Base-by-base conservation (phyloP, 35 echinoderm and acorn worm genomes). In the Holothuria glaberrima region DNA sequence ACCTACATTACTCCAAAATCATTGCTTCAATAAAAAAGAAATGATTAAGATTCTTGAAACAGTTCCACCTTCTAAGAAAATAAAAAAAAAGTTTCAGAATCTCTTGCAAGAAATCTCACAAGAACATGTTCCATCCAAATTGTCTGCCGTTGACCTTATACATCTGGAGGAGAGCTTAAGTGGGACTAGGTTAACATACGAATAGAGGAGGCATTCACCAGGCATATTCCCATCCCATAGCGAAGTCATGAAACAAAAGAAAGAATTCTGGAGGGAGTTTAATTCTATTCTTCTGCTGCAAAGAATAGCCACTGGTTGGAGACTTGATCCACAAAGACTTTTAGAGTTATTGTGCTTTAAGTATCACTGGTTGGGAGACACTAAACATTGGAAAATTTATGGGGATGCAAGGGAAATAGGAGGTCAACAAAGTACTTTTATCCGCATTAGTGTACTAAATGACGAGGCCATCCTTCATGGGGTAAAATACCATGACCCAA, bases 381-480 rank as follows among this genome's bases (percentile, higher is more conserved):
- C 45, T 12, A 68, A 60, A 9, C 58, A 82, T 22, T 90, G 75
- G 77, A 90, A 77, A 44, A 19, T 90, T 17, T 90, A 90, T 29
- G 75, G 89, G 31, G 89, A 82, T 82, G 89, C 72, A 13, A 34
- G 73, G 10, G 88, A 90, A 80, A 90, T 90, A 13, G 88, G 88
- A 38, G 88, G 88, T 22, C 57, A 44, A 9, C 59, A 22, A 28
- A 90, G 75, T 34, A 90, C 89, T 16, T 90, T 82, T 32, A 38
- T 90, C 13, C 56, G 25, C 1, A 48, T 90, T 20, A 83, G 74
- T 44, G 65, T 63, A 36, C 21, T 82, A 0, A 90, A 68, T 82
- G 76, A 90, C 52, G 74, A 14, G 17, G 72, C 74, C 0, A 67
- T 34, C 3, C 36, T 90, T 5, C 73, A 90, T 90, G 75, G 74